A percentile compares a stretch with the other conserved stretches of the same genome.
phyloP scores from a whole-genome alignment of 2,113 vertebrate genomes.

The Glaucomys volans region DNA sequence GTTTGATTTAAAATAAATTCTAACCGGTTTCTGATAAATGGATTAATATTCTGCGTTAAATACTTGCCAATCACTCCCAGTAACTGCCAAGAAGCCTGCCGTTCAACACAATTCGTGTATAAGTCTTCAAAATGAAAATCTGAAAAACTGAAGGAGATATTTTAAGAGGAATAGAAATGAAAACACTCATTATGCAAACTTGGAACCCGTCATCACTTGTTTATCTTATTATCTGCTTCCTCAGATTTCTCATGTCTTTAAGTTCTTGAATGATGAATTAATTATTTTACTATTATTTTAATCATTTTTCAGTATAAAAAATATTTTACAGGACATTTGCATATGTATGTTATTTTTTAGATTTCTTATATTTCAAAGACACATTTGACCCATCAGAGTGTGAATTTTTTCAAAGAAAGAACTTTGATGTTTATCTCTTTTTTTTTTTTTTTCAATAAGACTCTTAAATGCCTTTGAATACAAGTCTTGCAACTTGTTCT shows the following conservation, averaged over 20 bases:
- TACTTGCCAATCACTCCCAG: background rate
- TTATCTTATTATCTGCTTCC: conserved; percentile 11
- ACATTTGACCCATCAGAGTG: background rate
- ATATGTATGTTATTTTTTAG: background rate
- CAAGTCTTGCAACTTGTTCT: background rate
- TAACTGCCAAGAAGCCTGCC: background rate
- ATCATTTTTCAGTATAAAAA: background rate
- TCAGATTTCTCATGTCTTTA: conserved; percentile 56
- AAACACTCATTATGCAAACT: conserved; percentile 35
- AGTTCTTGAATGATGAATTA: conserved; percentile 34
- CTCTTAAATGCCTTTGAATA: background rate
- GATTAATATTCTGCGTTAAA: conserved; percentile 34
- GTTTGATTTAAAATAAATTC: conserved; percentile 53
- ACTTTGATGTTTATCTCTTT: background rate
- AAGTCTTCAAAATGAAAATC: conserved; percentile 32
- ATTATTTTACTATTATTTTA: conserved; percentile 63
- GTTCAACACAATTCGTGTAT: background rate
- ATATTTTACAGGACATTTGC: background rate
- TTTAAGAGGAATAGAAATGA: conserved; percentile 38
- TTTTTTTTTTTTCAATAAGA: background rate
- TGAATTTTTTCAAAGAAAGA: background rate
- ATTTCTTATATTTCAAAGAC: conserved; percentile 2
- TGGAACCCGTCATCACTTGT: background rate
- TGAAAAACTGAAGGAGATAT: conserved; percentile 15
- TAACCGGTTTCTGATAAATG: conserved; percentile 50